Base-by-base conservation (phyloP, 2,797 vertebrate species). In the Hirundo rustica region DNA sequence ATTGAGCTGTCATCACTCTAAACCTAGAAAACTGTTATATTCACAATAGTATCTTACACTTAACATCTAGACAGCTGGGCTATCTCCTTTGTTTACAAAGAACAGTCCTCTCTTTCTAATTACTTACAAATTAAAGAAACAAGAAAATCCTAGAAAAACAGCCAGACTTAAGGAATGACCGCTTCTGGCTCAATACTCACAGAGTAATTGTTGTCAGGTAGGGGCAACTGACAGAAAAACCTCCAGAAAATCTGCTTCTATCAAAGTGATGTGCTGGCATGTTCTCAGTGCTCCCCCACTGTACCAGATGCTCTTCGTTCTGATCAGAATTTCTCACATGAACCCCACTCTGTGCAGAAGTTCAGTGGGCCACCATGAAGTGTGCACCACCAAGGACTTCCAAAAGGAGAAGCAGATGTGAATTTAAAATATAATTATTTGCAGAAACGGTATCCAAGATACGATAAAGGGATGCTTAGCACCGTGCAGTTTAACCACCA, bases 341-440 rank as follows among this genome's bases (percentile, higher is more conserved):
- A 67, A 53, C 4, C 36, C 36, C 40, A 74, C 40, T 58, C 67
- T 42, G 34, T 50, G 53, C 26, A 34, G 10, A 60, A 89, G 45
- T 82, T 93, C 54, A 65, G 4, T 2, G 29, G 76, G 68, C 87
- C 89, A 94, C 82, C 79, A 78, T 38, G 90, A 95, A 94, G 58
- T 2, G 58, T 2, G 0, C 26, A 61, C 89, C 85, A 92, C 65
- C 84, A 94, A 93, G 29, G 66, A 38, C 27, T 85, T 89, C 42
- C 68, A 76, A 91, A 93, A 78, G 61, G 38, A 93, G 26, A 3
- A 66, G 25, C 92, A 96, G 77, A 87, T 91, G 72, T 51, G 50
- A 83, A 58, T 51, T 66, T 42, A 74, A 51, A 38, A 36, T 13
- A 7, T 44, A 92, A 88, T 68, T 78, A 85, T 74, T 88, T 85